Conservation (phyloP, 2,797 vertebrate genomes). For the Astyanax mexicanus region DNA sequence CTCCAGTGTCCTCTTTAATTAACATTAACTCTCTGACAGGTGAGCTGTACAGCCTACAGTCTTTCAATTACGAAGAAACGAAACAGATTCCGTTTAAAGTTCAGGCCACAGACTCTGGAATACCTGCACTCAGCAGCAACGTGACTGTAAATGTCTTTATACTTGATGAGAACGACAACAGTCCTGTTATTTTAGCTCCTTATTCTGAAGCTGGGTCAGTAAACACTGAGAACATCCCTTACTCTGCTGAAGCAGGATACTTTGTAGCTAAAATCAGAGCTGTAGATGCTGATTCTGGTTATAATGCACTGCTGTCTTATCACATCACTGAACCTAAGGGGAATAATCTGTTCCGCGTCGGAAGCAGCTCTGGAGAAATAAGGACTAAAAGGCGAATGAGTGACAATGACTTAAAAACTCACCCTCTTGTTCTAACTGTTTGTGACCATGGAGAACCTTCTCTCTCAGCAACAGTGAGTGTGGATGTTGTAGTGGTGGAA, state of each 20-base stretch:
- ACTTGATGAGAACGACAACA: slow-evolving; percentile 62
- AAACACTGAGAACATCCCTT: slow-evolving; percentile 63
- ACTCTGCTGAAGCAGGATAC: slow-evolving; percentile 48
- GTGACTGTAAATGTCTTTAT: slow-evolving; percentile 39
- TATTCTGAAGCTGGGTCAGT: slow-evolving; percentile 51
- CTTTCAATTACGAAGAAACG: slow-evolving; percentile 56
- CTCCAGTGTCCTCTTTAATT: slow-evolving; percentile 72
- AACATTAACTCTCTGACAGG: slow-evolving; percentile 70
- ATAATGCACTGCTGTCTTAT: slow-evolving; percentile 58
- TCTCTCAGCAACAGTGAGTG: neutral
- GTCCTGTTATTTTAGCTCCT: slow-evolving; percentile 51
- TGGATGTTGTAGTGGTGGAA: no score
- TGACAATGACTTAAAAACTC: no score
- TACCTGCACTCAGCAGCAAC: slow-evolving; percentile 41
- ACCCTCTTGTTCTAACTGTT: no score
- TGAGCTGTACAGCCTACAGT: slow-evolving; percentile 60
- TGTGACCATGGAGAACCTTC: no score
- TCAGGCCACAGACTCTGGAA: slow-evolving; percentile 40
- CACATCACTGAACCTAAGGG: slow-evolving; percentile 33
- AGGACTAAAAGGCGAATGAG: no score
- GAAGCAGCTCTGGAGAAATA: no score
- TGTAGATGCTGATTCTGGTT: slow-evolving; percentile 44
- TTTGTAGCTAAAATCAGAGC: slow-evolving; percentile 38
- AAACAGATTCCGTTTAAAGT: slow-evolving; percentile 56
- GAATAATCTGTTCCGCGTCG: no score